Base-by-base conservation (phyloP, 2,888 invertebrate genomes). In the Baronia brevicornis region DNA sequence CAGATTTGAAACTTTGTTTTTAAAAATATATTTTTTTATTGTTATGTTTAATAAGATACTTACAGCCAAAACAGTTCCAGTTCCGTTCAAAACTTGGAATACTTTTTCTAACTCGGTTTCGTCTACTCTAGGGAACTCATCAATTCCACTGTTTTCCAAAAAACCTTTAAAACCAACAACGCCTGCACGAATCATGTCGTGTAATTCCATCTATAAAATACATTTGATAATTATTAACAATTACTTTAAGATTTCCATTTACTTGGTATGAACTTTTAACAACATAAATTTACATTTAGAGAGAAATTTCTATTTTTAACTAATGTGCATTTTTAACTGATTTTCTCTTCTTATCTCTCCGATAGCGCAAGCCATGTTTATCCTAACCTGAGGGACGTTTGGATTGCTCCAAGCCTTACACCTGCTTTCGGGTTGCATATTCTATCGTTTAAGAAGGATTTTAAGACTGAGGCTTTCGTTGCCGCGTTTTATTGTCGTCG, bases 151-250 rank as follows among this genome's bases (percentile, higher is more conserved):
- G 22, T 89, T 85, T 40, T 86, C 85, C 23, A 92, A 63, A 41
- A 89, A 90, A 49, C 91, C 90, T 65, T 91, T 91, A 44, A 92
- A 89, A 3, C 91, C 91, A 15, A 91, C 87, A 0, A 91, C 90
- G 5, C 91, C 91, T 12, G 86, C 87, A 2, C 74, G 56, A 1
- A 90, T 67, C 55, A 91, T 64, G 4, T 75, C 64, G 26, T 67
- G 59, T 27, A 90, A 54, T 5, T 90, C 87, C 24, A 64, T 55
- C 88, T 88, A 51, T 46, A 54, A 7, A 2, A 28, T 20, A 6
- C 7, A 11, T n/a, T 19, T 14, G 9, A 12, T 12, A 41, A 20
- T 25, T 27, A n/a, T 21, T n/a, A 21, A 9, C 1, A n/a, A 21
- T 9, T 10, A 23, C 3, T 25, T 13, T 4, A 13, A 19, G 1